phyloP scores from a whole-genome alignment of 2,888 invertebrate species.

The Polymixis flavicincta region DNA sequence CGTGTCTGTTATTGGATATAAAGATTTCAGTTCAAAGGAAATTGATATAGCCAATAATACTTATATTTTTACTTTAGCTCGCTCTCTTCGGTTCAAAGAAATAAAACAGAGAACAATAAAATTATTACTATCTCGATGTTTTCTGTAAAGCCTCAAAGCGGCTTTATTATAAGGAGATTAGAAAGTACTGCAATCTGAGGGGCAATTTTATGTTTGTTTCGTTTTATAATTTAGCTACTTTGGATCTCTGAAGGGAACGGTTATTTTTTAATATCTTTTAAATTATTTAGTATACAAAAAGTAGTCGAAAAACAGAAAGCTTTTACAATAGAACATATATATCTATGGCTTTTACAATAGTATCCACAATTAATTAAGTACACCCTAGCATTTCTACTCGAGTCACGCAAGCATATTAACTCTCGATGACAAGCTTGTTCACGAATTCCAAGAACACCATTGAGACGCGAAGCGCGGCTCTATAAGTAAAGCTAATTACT shows the following conservation, averaged over 20 bases:
- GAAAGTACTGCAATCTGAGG: conserved; percentile 43
- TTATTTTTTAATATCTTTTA: not conserved
- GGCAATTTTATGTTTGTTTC: conserved; percentile 32
- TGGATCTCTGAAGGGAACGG: not conserved
- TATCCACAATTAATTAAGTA: not conserved
- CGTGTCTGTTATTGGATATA: conserved; percentile 55
- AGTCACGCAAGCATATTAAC: conserved; percentile 22
- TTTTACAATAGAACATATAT: not conserved
- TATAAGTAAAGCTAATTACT: conserved; percentile 61
- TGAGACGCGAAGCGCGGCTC: conserved; percentile 20
- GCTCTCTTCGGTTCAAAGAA: conserved; percentile 23
- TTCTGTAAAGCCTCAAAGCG: conserved; percentile 39
- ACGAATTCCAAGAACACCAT: conserved; percentile 49
- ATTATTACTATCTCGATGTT: conserved; percentile 47
- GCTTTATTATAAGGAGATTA: conserved; percentile 64
- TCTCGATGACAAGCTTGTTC: conserved; percentile 21
- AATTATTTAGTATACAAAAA: not conserved
- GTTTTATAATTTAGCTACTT: conserved; percentile 25
- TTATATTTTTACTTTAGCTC: conserved; percentile 20
- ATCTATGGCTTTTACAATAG: not conserved
- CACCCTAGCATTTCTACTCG: not conserved
- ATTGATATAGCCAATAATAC: conserved; percentile 42
- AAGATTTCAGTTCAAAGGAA: conserved; percentile 55
- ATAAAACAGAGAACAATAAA: conserved; percentile 47
- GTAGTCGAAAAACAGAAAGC: too few species aligned